Percentiles rank a stretch among this genome's conserved stretches.
Evolutionary conservation across 2,113 vertebrate genomes (phyloP).

Genomic region (Cyprinodon variegatus): DNA sequence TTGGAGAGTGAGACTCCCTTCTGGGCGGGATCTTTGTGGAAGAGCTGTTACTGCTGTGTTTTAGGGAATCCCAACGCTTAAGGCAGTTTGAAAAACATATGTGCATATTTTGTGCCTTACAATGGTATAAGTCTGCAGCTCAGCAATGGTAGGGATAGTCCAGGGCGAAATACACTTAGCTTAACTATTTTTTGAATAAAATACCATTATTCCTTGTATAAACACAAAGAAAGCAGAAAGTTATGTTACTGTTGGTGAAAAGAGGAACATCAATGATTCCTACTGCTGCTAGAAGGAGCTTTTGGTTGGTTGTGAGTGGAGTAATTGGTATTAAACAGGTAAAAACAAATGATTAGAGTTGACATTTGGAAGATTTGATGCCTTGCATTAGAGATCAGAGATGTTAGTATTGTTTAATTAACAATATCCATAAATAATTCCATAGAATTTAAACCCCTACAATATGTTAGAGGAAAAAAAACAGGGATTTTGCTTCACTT

Average conservation of each 20-base stretch:
- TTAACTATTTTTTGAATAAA: neutral
- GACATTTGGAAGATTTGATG: too few species aligned
- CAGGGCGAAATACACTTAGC: slow-evolving; percentile 2
- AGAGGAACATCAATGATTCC: neutral
- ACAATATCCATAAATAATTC: too few species aligned
- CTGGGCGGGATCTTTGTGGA: neutral
- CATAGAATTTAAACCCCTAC: neutral
- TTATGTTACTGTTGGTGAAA: slow-evolving; percentile 11
- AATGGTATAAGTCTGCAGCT: slow-evolving; percentile 30
- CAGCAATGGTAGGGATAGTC: slow-evolving; percentile 6
- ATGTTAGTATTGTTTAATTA: too few species aligned
- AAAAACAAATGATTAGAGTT: too few species aligned
- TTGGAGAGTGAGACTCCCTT: neutral
- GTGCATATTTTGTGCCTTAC: slow-evolving; percentile 62
- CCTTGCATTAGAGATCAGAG: too few species aligned
- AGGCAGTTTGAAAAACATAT: slow-evolving; percentile 16
- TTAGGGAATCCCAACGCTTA: neutral
- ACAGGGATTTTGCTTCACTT: neutral
- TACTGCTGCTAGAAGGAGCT: neutral
- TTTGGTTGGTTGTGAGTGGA: too few species aligned
- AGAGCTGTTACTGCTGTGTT: slow-evolving; percentile 12
- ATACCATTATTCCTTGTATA: slow-evolving; percentile 28
- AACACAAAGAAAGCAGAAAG: slow-evolving; percentile 25
- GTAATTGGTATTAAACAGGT: too few species aligned
- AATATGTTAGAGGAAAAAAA: too few species aligned